Evolutionary conservation across 2,113 vertebrate species (phyloP), one percentile per base, ranked within the genome.

Genomic region (Phrynosoma blainvillii): DNA sequence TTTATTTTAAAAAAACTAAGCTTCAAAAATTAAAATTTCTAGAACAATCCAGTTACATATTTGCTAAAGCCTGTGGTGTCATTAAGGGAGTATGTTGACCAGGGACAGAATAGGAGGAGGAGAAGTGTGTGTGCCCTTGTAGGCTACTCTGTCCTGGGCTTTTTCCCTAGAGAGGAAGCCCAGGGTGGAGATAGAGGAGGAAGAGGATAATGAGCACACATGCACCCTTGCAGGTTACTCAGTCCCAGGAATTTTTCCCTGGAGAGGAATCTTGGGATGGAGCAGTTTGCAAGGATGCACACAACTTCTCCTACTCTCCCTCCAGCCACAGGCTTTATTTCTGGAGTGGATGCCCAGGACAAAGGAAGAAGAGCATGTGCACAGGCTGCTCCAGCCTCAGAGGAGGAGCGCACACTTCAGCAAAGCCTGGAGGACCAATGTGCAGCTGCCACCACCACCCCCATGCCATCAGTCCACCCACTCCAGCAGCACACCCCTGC

Each of bases 1-100:
- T 11, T 40, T 5, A 65, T 23, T 84, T 84, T 86, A 18, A 18
- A 79, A 85, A 40, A n/a, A 52, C 13, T 82, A 87, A 84, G 81
- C n/a, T 56, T 68, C 25, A 12, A 68, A 81, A 88, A 84, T 54
- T 70, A 54, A 88, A 68, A 56, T 2, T 56, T 68, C 42, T 18
- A 70, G 27, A 84, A 62, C n/a, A 20, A 36, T 70, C 27, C 32
- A 76, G 56, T 78, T 77, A 66, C n/a, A 5, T 70, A 83, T 68
- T 83, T 47, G 2, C 21, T 66, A 76, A 62, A 75, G 79, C 25
- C 52, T 78, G 14, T 5, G 65, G 25, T 21, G 11, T 54, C 12
- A 23, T 52, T 12, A 54, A 14, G 13, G 47, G 42, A 52, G 16
- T 52, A 11, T 25, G 42, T 25, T 36, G 36, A 36, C 36, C 36